phyloP scores from a whole-genome alignment of 2,797 vertebrate genomes.

The Lophius americanus region DNA sequence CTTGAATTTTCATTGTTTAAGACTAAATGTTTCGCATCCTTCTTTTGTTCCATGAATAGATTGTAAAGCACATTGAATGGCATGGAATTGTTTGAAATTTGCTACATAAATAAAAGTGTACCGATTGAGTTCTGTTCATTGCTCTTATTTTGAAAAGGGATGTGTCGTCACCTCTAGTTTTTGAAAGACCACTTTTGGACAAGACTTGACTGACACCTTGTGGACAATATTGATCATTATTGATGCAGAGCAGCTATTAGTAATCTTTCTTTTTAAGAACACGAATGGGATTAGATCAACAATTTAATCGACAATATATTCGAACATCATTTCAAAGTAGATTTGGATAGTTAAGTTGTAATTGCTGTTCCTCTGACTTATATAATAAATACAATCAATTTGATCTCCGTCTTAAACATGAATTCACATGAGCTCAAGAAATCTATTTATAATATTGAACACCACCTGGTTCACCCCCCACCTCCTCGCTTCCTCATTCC shows the following conservation, averaged over 20 bases:
- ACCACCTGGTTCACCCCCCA: too few species aligned
- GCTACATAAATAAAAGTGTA: too few species aligned
- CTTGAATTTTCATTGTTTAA: too few species aligned
- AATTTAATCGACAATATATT: neutral
- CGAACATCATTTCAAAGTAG: conserved; percentile 8
- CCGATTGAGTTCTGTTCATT: neutral
- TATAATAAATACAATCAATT: neutral
- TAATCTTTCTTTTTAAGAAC: neutral
- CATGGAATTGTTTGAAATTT: too few species aligned
- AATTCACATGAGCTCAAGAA: conserved; percentile 2
- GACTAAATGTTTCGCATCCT: too few species aligned
- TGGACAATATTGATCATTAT: conserved; percentile 30
- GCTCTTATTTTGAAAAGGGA: conserved; percentile 13
- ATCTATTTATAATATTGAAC: conserved; percentile 28
- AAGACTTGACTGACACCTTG: conserved; percentile 61
- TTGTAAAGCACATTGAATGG: too few species aligned
- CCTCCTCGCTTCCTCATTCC: conserved; percentile 1
- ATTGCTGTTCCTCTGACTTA: too few species aligned
- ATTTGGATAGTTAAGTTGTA: too few species aligned
- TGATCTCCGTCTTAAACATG: neutral
- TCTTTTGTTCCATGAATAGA: too few species aligned
- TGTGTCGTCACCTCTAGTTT: conserved; percentile 30
- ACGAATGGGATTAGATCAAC: neutral
- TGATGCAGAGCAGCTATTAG: neutral
- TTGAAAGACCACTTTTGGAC: neutral